Conservation (phyloP, 2,888 invertebrate genomes). For the Ommatoiulus sabulosus region DNA sequence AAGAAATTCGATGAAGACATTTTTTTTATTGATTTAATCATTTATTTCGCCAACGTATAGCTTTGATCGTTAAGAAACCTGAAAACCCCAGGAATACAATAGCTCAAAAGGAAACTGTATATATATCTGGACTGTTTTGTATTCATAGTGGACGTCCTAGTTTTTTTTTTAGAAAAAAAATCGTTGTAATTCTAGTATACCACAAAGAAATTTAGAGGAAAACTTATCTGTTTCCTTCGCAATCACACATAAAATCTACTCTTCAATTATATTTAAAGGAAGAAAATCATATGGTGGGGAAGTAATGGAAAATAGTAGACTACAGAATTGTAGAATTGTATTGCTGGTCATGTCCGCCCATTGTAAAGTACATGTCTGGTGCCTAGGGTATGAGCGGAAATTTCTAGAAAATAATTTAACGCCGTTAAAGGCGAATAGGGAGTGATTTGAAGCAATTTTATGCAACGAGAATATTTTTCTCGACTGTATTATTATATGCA, state of each 20-base stretch:
- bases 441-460: constrained; percentile 32
- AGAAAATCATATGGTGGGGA: constrained; percentile 6
- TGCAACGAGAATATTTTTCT: neutral
- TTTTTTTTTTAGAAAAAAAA: neutral
- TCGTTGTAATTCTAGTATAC: constrained; percentile 28
- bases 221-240: constrained; percentile 15
- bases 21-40: neutral
- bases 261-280: constrained; percentile 28
- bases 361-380: constrained; percentile 28
- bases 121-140: neutral
- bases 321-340: neutral
- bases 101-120: constrained; percentile 20
- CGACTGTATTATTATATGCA: constrained; percentile 18
- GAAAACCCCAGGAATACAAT: neutral
- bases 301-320: constrained; percentile 4
- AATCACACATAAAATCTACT: constrained; percentile 34
- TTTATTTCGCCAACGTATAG: neutral
- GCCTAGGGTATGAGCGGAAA: neutral
- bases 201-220: constrained; percentile 15
- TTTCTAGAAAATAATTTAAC: constrained; percentile 28
- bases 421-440: constrained; percentile 23
- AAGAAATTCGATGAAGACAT: neutral
- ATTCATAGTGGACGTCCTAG: neutral
- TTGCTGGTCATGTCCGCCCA: constrained; percentile 34
- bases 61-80: constrained; percentile 34